These are phyloP conservation scores for Peromyscus nudipes DNA, from an alignment of 2,797 vertebrate genomes.

Conservation along the genomic window DNA sequence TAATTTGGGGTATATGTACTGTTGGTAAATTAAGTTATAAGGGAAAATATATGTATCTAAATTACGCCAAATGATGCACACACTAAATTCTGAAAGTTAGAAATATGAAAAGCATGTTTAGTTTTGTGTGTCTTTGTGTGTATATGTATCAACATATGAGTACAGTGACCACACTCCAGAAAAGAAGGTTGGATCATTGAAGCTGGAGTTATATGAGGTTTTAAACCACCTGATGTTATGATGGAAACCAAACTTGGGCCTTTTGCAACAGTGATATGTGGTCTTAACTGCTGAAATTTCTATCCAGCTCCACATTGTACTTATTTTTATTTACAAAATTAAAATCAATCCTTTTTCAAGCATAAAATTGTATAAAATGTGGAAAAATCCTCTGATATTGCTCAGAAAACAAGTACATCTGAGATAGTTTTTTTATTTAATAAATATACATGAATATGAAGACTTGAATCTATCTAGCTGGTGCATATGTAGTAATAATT, in stretches of 20 bases:
- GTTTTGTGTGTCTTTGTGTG: background rate
- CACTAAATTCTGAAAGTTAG: background rate
- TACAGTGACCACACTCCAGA: background rate
- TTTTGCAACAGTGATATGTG: fast-evolving
- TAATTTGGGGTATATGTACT: background rate
- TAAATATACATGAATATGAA: background rate
- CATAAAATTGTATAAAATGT: background rate
- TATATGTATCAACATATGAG: fast-evolving
- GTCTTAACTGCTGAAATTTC: no score
- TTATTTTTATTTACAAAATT: background rate
- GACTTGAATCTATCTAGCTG: background rate
- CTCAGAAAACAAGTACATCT: background rate
- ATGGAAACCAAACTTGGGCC: background rate
- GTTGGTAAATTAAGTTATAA: background rate
- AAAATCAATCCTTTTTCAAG: background rate
- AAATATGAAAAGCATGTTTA: background rate
- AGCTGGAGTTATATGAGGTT: background rate
- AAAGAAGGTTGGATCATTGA: background rate
- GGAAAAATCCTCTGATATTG: background rate
- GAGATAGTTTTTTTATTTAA: background rate
- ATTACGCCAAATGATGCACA: background rate
- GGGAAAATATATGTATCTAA: background rate
- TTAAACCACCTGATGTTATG: background rate
- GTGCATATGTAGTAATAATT: background rate
- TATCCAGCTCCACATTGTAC: background rate